Evolutionary conservation across 1,140 invertebrate genomes (phyloP).

Genomic region (Trinorchestia longiramus): DNA sequence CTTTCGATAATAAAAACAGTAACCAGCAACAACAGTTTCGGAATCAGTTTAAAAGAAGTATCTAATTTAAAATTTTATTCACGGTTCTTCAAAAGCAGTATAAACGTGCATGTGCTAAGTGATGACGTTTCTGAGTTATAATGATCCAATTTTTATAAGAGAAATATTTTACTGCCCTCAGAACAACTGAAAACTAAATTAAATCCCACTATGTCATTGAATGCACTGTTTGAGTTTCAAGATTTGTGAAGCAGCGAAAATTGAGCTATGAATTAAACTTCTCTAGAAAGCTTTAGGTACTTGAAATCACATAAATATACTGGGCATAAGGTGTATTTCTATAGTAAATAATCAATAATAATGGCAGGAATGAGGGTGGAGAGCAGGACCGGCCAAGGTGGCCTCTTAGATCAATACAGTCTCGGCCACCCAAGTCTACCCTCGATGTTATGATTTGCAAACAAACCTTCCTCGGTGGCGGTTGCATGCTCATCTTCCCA

Average conservation of each 20-base stretch:
- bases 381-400: background rate
- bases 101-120: too few species aligned
- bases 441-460: background rate
- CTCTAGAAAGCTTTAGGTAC: background rate
- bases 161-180: too few species aligned
- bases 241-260: background rate
- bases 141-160: too few species aligned
- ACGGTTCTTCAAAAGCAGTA: too few species aligned
- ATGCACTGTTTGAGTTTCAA: background rate
- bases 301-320: background rate
- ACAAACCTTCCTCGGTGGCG: constrained; percentile 48
- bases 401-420: constrained; percentile 39
- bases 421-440: background rate
- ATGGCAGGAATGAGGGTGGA: background rate
- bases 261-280: background rate
- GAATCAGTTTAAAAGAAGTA: too few species aligned
- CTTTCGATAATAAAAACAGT: too few species aligned
- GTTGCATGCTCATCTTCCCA: constrained; percentile 42
- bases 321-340: background rate
- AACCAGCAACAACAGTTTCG: too few species aligned
- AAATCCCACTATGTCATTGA: background rate
- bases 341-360: background rate
- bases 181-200: background rate
- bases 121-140: too few species aligned
- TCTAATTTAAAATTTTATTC: too few species aligned